These are phyloP conservation scores for Meteorus sp. DNA, from an alignment of 1,140 invertebrate genomes.

Conservation along the genomic window DNA sequence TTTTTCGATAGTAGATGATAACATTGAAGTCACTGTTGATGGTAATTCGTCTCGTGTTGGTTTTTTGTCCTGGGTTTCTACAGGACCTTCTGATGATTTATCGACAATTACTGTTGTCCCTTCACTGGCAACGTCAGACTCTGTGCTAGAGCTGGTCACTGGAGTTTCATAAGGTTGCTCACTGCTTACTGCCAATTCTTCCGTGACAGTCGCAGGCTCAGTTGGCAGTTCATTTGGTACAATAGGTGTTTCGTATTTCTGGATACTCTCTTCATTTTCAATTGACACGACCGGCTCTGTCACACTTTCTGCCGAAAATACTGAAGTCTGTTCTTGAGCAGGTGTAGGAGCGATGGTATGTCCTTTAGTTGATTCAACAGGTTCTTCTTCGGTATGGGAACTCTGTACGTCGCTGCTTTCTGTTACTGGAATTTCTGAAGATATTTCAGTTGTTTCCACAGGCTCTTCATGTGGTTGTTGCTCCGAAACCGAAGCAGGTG, in stretches of 20 bases:
- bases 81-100: no score
- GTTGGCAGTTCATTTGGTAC: conserved; percentile 6
- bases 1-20: no score
- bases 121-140: no score
- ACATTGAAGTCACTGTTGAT: no score
- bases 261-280: conserved; percentile 1
- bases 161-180: no score
- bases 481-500: no score
- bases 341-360: conserved; percentile 5
- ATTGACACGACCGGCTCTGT: no score
- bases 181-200: conserved; percentile 14
- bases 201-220: conserved; percentile 18
- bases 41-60: no score
- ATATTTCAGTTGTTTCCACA: conserved; percentile 19
- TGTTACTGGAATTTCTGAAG: not conserved
- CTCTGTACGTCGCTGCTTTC: not conserved
- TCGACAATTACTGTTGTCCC: no score
- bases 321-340: not conserved
- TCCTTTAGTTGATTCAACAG: conserved; percentile 30
- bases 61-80: no score
- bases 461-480: no score
- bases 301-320: not conserved
- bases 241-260: conserved; percentile 1
- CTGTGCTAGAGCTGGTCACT: no score
- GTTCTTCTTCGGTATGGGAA: not conserved